phyloP scores from a whole-genome alignment of 2,113 vertebrate genomes.

The Gallinago jamesoni region DNA sequence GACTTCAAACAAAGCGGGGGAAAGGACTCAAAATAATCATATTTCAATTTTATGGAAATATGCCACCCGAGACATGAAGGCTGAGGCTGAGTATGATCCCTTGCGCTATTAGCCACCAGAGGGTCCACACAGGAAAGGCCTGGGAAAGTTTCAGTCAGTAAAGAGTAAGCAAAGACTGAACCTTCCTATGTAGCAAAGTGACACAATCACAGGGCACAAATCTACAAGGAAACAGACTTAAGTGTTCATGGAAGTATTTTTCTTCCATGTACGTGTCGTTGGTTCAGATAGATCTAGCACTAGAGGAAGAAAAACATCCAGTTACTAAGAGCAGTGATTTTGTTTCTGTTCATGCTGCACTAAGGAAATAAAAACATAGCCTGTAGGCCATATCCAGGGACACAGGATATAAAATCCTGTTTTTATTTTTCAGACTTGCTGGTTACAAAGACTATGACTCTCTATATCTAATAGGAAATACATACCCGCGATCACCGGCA shows the following conservation, averaged over 20 bases:
- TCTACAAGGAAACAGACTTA: background rate
- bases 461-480: background rate
- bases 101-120: background rate
- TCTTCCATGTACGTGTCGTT: background rate
- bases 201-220: background rate
- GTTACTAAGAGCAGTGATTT: background rate
- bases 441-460: background rate
- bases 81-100: background rate
- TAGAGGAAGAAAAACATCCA: background rate
- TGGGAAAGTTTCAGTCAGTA: background rate
- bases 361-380: background rate
- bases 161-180: background rate
- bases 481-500: fast-evolving
- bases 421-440: background rate
- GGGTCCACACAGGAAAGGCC: background rate
- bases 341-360: background rate
- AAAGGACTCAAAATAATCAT: background rate
- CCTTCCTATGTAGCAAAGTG: background rate
- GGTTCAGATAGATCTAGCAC: background rate
- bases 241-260: background rate
- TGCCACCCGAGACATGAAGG: background rate
- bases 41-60: background rate
- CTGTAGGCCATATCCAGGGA: background rate
- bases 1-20: background rate
- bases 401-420: background rate